A percentile compares a stretch with the other conserved stretches of the same genome.
These are phyloP conservation scores for Orius insidiosus DNA, from an alignment of 1,140 invertebrate species.

Conservation along the genomic window DNA sequence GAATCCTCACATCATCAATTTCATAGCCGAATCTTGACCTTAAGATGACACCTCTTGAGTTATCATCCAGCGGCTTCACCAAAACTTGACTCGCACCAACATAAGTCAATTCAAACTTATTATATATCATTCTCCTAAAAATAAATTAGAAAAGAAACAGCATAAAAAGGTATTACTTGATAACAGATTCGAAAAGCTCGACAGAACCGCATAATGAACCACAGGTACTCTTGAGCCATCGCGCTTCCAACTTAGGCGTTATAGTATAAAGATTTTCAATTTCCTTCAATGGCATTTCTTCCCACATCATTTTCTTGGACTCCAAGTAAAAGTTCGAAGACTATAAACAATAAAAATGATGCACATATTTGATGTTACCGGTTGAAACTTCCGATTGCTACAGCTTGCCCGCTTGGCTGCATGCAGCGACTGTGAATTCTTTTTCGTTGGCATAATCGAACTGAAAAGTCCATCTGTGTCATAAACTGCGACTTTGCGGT, in stretches of 20 bases:
- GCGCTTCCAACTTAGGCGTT: conserved; percentile 77
- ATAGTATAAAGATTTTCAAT: conserved; percentile 82
- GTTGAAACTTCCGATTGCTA: conserved; percentile 85
- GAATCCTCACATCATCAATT: conserved; percentile 77
- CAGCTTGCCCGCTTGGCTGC: conserved; percentile 75
- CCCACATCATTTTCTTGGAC: conserved; percentile 54
- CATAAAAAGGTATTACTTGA: conserved; percentile 36
- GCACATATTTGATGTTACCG: no score
- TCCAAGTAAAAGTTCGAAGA: conserved; percentile 71
- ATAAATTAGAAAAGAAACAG: conserved; percentile 8
- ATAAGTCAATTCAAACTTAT: conserved; percentile 75
- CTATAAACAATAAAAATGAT: conserved; percentile 25
- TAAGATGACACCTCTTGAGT: conserved; percentile 38
- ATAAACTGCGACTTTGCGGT: conserved; percentile 68
- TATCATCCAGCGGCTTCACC: conserved; percentile 42
- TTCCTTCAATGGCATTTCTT: conserved; percentile 57
- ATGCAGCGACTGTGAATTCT: conserved; percentile 63
- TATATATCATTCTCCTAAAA: conserved; percentile 47
- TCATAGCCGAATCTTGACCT: conserved; percentile 74
- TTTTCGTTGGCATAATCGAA: conserved; percentile 74
- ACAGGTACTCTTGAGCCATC: conserved; percentile 67
- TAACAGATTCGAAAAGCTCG: conserved; percentile 65
- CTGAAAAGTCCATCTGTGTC: conserved; percentile 50
- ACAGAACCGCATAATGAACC: conserved; percentile 69
- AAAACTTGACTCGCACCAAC: conserved; percentile 67